Base-by-base conservation (phyloP, 2,797 vertebrate species). In the Manis crassicaudata region DNA sequence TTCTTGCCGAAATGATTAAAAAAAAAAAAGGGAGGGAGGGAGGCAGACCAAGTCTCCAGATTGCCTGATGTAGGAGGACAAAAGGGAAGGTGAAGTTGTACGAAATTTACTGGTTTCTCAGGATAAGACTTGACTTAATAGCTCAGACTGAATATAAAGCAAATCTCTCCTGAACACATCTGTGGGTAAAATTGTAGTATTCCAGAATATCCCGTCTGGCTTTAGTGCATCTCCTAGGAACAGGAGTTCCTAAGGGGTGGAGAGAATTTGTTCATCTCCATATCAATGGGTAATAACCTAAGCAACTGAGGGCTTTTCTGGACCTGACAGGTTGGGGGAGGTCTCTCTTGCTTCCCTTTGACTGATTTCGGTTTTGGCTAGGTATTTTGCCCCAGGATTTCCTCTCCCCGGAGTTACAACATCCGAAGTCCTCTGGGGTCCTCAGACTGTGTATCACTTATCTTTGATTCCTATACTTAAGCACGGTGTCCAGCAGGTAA, bases 401-500 rank as follows among this genome's bases (percentile, higher is more conserved):
- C 46, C 46, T 46, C 46, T 46, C 46, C 46, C 46, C 46, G 2
- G 46, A 46, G 46, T 46, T 46, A 46, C 46, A 10, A 18, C 2
- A n/a, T 35, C n/a, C 35, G 50, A 11, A 72, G 65, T 23, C 8
- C 52, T 37, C 27, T 32, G 40, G 37, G 25, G 35, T 21, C 11
- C 27, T 32, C 6, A 6, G 18, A 56, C 27, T 43, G 0, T 0
- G 20, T 7, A 13, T 16, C 18, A 18, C 12, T 60, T 50, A 13
- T 23, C 58, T 60, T 46, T 63, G 13, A 21, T 83, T 13, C 40
- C 2, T 62, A 0, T 37, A 32, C 12, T 60, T 75, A 35, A 7
- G 2, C 54, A n/a, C 0, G 1, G 21, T 27, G 3, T 54, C 52
- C 62, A 21, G 17, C 32, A 65, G 6, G 2, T 16, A 63, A 63